These are phyloP conservation scores for Apis florea DNA, from an alignment of 1,140 invertebrate species.

Conservation along the genomic window DNA sequence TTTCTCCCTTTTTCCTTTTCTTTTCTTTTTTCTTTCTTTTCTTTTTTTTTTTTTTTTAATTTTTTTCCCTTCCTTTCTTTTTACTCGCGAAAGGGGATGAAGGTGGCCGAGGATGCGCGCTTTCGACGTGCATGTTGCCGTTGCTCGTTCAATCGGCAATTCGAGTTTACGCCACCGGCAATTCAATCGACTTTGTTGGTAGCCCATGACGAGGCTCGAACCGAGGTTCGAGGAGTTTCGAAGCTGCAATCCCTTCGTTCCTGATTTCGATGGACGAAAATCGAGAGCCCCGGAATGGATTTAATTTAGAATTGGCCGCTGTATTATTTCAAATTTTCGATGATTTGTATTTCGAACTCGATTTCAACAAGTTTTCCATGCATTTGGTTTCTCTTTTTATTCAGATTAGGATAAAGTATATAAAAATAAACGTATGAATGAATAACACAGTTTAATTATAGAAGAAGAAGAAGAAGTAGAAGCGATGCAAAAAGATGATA, in stretches of 20 bases:
- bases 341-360: too few relatives aligned
- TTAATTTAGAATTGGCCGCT: not conserved
- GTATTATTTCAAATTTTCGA: not conserved
- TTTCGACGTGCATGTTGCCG: not conserved
- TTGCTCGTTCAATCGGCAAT: constrained; percentile 34
- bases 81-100: not conserved
- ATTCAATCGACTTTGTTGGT: constrained; percentile 40
- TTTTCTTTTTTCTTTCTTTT: constrained; percentile 4
- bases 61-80: too few relatives aligned
- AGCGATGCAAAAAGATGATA: too few relatives aligned
- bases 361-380: not conserved
- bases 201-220: constrained; percentile 1
- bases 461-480: too few relatives aligned
- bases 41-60: constrained; percentile 11
- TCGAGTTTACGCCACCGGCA: constrained; percentile 21
- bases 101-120: constrained; percentile 2
- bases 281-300: not conserved
- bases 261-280: too few relatives aligned
- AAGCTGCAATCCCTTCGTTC: not conserved
- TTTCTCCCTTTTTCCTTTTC: too few relatives aligned
- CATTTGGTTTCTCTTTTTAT: too few relatives aligned
- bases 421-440: too few relatives aligned
- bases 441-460: too few relatives aligned
- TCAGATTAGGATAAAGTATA: too few relatives aligned
- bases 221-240: not conserved